Conservation (phyloP, 2,113 vertebrate genomes). For the Oceanodroma tethys region DNA sequence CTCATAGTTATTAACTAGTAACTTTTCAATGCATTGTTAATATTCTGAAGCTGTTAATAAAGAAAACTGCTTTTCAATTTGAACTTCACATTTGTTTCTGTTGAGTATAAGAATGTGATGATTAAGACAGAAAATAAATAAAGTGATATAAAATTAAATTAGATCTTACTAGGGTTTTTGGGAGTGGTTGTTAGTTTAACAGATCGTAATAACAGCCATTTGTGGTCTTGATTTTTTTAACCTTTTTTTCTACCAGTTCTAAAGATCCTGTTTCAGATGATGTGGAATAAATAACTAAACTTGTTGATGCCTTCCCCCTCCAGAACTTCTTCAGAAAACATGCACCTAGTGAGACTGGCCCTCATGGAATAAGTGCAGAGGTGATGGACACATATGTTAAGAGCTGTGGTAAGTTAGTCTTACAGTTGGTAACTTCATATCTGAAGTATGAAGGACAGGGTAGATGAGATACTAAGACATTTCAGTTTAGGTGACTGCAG, state of each 20-base stretch:
- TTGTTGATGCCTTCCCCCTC: not conserved
- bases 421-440: not conserved
- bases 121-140: not conserved
- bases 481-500: not conserved
- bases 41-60: not conserved
- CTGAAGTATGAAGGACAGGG: not conserved
- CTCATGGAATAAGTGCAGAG: constrained; percentile 93
- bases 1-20: not conserved
- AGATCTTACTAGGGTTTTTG: not conserved
- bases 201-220: not conserved
- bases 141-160: not conserved
- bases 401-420: constrained; percentile 88
- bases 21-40: not conserved
- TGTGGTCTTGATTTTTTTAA: not conserved
- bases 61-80: not conserved
- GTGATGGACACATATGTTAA: constrained; percentile 99
- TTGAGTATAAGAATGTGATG: not conserved
- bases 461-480: not conserved
- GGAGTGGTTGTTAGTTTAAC: not conserved
- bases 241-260: not conserved
- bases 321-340: constrained; percentile 98
- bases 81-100: not conserved
- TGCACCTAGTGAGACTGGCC: constrained; percentile 93
- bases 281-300: not conserved
- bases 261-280: not conserved